Evolutionary conservation across 2,888 invertebrate genomes (phyloP), one percentile per base, ranked within the genome.

Genomic region (Exephanes ischioxanthus): DNA sequence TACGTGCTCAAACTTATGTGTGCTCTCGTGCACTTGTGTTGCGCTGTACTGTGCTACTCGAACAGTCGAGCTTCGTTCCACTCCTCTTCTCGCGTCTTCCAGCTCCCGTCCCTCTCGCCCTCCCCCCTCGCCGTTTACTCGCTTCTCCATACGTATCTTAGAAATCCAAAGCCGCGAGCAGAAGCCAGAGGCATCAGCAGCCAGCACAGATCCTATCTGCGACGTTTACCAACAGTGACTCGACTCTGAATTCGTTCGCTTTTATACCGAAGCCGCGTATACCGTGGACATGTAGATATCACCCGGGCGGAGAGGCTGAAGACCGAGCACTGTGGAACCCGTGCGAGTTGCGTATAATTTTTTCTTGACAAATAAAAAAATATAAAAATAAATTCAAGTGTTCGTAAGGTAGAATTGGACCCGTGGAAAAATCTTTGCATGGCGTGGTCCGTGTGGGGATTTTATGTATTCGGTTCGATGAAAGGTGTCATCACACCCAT

Each of bases 161-260:
- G 61, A 73, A 68, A 71, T 16, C 55, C 45, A 55, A 51, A 70
- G 63, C 73, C 68, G 63, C 76, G 63, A 83, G 80, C 77, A 53
- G 63, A 63, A 85, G 80, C 55, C 61, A 77, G 80, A 82, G 79
- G 76, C 82, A 79, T 80, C 85, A 85, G 82, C 83, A 77, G 19
- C 85, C 73, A 86, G 73, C 68, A 9, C 77, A 80, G 86, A 86
- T 86, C 86, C 86, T 80, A 86, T 85, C 80, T 81, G 87, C 90
- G 89, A 89, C 91, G 89, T 91, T 92, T 90, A 90, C 90, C 90
- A 89, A 90, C 88, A 90, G 91, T 90, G 90, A 90, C 90, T 91
- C 84, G 83, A 85, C 86, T 86, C 80, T 70, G 77, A 83, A 83
- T 80, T 86, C 77, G 58, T 82, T 82, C 75, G 37, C 71, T 75